Conservation (phyloP, 2,888 invertebrate genomes). For the Hypercompe scribonia region DNA sequence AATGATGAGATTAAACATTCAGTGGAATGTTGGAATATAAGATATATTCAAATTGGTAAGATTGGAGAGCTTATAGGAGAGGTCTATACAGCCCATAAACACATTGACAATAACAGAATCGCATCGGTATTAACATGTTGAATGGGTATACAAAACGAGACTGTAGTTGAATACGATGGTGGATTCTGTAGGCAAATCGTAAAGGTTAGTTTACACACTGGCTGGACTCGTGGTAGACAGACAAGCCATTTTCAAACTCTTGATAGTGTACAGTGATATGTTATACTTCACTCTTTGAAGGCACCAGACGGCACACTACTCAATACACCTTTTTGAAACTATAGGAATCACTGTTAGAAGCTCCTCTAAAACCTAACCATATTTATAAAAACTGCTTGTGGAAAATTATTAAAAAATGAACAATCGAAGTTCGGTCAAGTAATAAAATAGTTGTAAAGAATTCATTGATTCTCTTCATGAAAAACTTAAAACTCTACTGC, state of each 20-base stretch:
- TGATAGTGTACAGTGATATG: background rate
- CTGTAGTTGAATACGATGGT: background rate
- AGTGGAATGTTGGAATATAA: background rate
- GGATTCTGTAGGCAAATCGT: background rate
- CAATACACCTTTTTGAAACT: background rate
- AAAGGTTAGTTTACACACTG: background rate
- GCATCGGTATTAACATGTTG: background rate
- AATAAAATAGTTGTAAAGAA: background rate
- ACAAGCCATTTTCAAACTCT: background rate
- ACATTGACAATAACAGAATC: background rate
- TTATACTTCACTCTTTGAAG: background rate
- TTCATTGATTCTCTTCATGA: background rate
- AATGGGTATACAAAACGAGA: background rate
- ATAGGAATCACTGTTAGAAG: background rate
- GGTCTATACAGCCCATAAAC: background rate
- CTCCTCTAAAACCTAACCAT: background rate
- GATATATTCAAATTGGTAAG: background rate
- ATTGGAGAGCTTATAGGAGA: background rate
- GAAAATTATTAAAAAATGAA: background rate
- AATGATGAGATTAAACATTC: too few species aligned
- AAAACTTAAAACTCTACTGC: too few species aligned
- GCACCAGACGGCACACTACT: background rate
- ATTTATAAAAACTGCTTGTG: background rate
- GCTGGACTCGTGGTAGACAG: background rate
- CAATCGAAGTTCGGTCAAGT: too few species aligned